Base-by-base conservation (phyloP, 2,888 invertebrate genomes). In the Macaria liturata region DNA sequence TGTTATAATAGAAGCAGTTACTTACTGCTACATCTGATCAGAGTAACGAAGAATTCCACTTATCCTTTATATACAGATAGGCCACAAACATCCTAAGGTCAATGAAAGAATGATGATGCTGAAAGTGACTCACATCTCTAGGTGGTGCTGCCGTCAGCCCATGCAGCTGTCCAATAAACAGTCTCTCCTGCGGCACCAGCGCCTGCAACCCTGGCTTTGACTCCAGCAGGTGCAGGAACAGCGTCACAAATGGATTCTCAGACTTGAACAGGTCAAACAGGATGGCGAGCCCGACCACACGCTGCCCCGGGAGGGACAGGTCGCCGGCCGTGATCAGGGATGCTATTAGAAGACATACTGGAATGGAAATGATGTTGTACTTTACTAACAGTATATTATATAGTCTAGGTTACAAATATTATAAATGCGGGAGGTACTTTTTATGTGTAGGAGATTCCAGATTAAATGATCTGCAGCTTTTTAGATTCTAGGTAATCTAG, bases 151-250 rank as follows among this genome's bases (percentile, higher is more conserved):
- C 93, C 49, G 95, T 81, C 53, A 96, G 92, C 54, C 95, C 95
- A 70, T 95, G 92, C 30, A 96, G 81, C 70, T 96, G 95, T 31
- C 93, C 94, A 42, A 96, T 86, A 72, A 97, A 95, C 72, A 95
- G 93, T 69, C 95, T 95, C 81, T 97, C 97, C 54, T 93, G 93
- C 0, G 91, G 86, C 0, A 82, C 76, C 39, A 93, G 69, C 0
- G 88, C 86, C 54, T 77, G 66, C 43, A 90, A 57, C 0, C 89
- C 88, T 4, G 84, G 81, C 65, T 91, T 91, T 0, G 88, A 85
- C 46, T 92, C 92, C 57, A 92, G 60, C 32, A 92, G 68, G 64
- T 89, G 86, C 1, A 91, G 74, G 57, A 87, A 92, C 32, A 92
- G 63, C 0, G 90, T 74, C 37, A 84, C 86, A 68, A 92, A 92